Percentiles rank a stretch among this genome's conserved stretches.
phyloP scores from a whole-genome alignment of 64 coral and sea anemone species.

The Pocillopora verrucosa region DNA sequence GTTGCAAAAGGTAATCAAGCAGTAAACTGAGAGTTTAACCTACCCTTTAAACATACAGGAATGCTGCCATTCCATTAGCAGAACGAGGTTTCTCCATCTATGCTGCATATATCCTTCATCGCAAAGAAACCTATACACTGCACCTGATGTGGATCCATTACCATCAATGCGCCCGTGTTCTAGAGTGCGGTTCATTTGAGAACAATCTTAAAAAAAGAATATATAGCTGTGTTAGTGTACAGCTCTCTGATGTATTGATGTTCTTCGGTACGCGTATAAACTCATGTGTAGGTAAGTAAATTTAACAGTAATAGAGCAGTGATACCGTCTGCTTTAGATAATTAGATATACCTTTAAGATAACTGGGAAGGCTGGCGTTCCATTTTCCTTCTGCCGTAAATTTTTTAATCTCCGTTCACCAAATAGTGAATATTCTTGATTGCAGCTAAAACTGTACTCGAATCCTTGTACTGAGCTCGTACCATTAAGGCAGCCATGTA shows the following conservation, averaged over 20 bases:
- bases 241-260: background rate
- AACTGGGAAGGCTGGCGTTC: conserved; percentile 16
- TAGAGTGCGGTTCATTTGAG: conserved; percentile 1
- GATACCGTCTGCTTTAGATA: too few species aligned
- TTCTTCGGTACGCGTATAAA: background rate
- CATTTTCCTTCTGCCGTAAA: conserved; percentile 1
- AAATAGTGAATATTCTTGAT: background rate
- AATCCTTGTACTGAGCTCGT: conserved; percentile 6
- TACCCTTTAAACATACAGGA: conserved; percentile 23
- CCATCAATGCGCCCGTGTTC: conserved; percentile 10
- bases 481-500: conserved; percentile 8
- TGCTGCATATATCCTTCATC: background rate
- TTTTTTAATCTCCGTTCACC: background rate
- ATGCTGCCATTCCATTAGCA: conserved; percentile 19
- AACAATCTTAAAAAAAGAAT: background rate
- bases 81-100: background rate
- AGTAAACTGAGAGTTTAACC: background rate
- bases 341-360: conserved; percentile 6
- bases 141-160: conserved; percentile 5
- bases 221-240: background rate
- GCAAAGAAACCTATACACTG: background rate
- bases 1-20: background rate
- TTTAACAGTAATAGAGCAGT: too few species aligned
- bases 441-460: conserved; percentile 3
- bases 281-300: too few species aligned